Conservation (phyloP, 2,797 vertebrate species). For the Hypotaenidia philippensis region DNA sequence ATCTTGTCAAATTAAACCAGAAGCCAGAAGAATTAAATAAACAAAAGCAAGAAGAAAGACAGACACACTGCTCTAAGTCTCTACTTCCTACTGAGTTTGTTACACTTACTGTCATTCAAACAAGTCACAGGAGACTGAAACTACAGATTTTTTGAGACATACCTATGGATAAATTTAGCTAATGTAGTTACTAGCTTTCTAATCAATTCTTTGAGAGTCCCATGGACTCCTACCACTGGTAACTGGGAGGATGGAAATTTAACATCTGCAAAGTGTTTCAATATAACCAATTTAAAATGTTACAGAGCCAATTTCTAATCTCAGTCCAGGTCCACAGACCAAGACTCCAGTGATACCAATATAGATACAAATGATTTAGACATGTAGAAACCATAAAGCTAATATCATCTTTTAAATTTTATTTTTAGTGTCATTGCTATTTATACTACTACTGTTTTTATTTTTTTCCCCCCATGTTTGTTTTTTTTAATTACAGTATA, state of each 20-base stretch:
- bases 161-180: not conserved
- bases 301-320: not conserved
- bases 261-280: not conserved
- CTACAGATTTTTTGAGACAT: not conserved
- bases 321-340: not conserved
- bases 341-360: not conserved
- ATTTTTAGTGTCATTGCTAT: not conserved
- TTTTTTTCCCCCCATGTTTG: rapidly evolving
- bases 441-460: not conserved
- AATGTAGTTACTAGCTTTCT: not conserved
- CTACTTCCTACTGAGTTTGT: not conserved
- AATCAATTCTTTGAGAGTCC: not conserved
- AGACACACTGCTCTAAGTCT: not conserved
- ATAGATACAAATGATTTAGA: not conserved
- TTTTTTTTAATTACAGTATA: not conserved
- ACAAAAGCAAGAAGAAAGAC: not conserved
- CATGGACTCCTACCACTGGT: not conserved
- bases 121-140: not conserved
- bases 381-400: not conserved
- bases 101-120: not conserved
- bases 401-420: not conserved
- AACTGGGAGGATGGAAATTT: not conserved
- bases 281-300: not conserved
- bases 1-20: not conserved
- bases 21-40: not conserved